Evolutionary conservation across 2,113 vertebrate species (phyloP).

Genomic region (Bubo blakistoni): DNA sequence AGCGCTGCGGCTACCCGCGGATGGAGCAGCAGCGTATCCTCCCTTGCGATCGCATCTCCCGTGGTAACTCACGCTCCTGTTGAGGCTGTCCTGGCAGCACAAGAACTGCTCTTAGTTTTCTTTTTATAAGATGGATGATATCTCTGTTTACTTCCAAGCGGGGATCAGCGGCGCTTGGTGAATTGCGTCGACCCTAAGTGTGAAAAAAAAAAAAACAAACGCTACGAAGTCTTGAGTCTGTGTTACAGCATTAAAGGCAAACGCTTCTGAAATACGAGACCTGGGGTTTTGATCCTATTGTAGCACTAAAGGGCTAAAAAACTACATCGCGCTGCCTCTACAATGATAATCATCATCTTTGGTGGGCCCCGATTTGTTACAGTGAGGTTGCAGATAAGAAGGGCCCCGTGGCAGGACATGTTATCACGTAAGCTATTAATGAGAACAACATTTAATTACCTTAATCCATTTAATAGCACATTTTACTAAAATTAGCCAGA

Average conservation of each 20-base stretch:
- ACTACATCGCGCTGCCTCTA: accelerated
- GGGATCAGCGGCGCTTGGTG: neutral
- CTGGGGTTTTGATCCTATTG: neutral
- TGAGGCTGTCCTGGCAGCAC: neutral
- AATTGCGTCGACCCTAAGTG: accelerated
- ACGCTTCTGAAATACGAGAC: neutral
- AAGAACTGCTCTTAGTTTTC: neutral
- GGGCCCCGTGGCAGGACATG: neutral
- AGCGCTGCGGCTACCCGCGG: accelerated
- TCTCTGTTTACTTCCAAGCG: neutral
- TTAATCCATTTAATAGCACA: neutral
- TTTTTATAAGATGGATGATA: neutral
- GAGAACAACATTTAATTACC: slow-evolving; percentile 7
- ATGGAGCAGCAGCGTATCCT: accelerated
- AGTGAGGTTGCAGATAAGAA: neutral
- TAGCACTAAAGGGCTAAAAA: neutral
- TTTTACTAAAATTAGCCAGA: neutral
- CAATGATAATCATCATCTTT: accelerated
- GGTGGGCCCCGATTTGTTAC: neutral
- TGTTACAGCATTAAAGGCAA: neutral
- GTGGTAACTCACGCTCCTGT: neutral
- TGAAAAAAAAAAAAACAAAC: neutral
- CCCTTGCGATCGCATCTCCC: neutral
- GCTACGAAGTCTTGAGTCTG: accelerated
- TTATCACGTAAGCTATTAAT: neutral